Base-by-base conservation (phyloP, 2,888 invertebrate species). In the Ecdyonurus torrentis region DNA sequence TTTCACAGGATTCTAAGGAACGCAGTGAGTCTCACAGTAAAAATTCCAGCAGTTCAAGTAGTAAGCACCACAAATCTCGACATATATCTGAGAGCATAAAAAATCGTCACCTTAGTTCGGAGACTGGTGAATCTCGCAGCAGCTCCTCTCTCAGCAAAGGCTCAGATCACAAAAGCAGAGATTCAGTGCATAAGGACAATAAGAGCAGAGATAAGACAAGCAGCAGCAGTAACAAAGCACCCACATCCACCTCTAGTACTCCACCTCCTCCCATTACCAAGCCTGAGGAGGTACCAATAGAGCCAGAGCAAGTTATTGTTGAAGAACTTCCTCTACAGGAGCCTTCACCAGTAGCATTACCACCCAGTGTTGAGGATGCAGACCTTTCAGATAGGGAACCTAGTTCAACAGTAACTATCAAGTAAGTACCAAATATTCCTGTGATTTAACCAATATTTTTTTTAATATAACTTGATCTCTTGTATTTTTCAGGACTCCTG, bases 341-440 rank as follows among this genome's bases (percentile, higher is more conserved):
- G n/a, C 63, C 64, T 18, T 64, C 63, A 22, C 61, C 61, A 23
- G 64, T 63, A 55, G 59, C 65, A 52, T 23, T 63, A 62, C 52
- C 64, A 59, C 62, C 61, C 25, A 5, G 58, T 25, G 50, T 18
- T 52, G 66, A 65, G 23, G 64, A 66, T 25, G 66, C 64, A 60
- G 68, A 68, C 60, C 61, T 70, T 61, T 61, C 65, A 69, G 89
- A 90, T 70, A 83, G 88, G 70, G 90, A 90, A 70, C 89, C 89
- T 0, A 84, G 83, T 63, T 90, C 90, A 55, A 90, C 90, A 3
- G 88, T 89, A 2, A 82, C 78, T 1, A 85, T 85, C 55, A 81
- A 82, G 50, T 68, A 60, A 23, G 64, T 64, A 61, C 22, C 15
- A 52, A 52, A n/a, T n/a, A 18, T 58, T n/a, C n/a, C n/a, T n/a